Evolutionary conservation across 2,113 vertebrate species (phyloP), one percentile per base, ranked within the genome.

Genomic region (Megaceryle maxima): DNA sequence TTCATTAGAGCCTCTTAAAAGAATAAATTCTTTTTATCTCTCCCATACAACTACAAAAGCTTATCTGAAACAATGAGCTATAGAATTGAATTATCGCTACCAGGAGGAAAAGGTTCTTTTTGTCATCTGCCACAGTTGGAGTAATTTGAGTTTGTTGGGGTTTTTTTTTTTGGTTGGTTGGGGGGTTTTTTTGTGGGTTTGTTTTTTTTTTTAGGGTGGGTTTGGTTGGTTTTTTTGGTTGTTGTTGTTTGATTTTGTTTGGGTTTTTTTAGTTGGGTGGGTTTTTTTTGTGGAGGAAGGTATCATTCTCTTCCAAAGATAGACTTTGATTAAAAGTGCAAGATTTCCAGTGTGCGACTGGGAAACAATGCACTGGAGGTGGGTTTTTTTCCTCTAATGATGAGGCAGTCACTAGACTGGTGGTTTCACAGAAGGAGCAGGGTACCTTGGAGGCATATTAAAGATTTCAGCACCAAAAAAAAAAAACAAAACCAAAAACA

Each of bases 21-120:
- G 29, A 88, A 84, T 15, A 75, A 59, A 67, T 53, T 69, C 9
- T 48, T 51, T 92, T 97, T 92, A 87, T 91, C 73, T 85, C 26
- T 75, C 20, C 41, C 16, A 55, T 91, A 72, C 51, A 68, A 84
- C 37, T 78, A 35, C 44, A 76, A 90, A 35, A 29, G 20, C 72
- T 96, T 83, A 72, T 87, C 73, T 84, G 63, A 88, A 86, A 94
- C 82, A 86, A 86, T 81, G 84, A 94, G 28, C 81, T 81, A 84
- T 29, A 91, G 83, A 92, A 87, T 88, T 91, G 88, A 94, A 75
- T 92, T 90, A 89, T 85, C 63, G 14, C 68, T 89, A 19, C 48
- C 43, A 80, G 72, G 43, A 79, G 76, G 24, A 89, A 82, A 80
- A 68, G 50, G 33, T 68, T 89, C 74, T 84, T 48, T 44, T 21